A percentile compares a stretch with the other conserved stretches of the same genome.
Evolutionary conservation across 2,113 vertebrate species (phyloP).

Genomic region (Sphaerodactylus townsendi): DNA sequence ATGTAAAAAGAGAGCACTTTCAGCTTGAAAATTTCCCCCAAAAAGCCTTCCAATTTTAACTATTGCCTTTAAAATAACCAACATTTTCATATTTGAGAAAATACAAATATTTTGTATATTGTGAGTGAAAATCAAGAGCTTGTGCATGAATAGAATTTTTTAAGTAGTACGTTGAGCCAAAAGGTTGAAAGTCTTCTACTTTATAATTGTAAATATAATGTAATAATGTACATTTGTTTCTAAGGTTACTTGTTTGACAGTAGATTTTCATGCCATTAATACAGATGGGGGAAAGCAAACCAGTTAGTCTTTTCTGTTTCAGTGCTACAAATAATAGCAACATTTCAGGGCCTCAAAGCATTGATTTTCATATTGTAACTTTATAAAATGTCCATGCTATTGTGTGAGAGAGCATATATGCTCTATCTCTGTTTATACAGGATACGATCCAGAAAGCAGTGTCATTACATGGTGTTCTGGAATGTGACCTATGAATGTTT

Average conservation of each 20-base stretch:
- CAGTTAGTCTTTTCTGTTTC: neutral
- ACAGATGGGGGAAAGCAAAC: neutral
- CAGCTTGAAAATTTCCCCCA: constrained; percentile 54
- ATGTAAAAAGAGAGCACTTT: constrained; percentile 52
- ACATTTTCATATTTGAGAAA: constrained; percentile 17
- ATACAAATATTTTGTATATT: constrained; percentile 36
- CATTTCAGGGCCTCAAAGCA: neutral
- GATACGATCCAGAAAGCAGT: neutral
- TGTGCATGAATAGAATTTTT: constrained; percentile 76
- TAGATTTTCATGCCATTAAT: neutral
- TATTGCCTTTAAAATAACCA: constrained; percentile 47
- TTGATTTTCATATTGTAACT: constrained; percentile 11
- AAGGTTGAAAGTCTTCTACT: neutral
- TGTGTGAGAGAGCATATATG: constrained; percentile 9
- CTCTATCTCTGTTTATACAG: neutral
- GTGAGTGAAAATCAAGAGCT: constrained; percentile 68
- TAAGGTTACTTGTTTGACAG: neutral
- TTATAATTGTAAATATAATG: neutral
- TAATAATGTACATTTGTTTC: neutral
- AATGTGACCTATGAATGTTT: neutral
- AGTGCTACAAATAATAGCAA: neutral
- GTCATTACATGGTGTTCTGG: neutral
- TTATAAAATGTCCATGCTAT: constrained; percentile 16
- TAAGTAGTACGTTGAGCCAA: neutral
- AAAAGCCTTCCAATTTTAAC: constrained; percentile 42